Evolutionary conservation across 1,140 invertebrate genomes (phyloP), one percentile per base, ranked within the genome.

Genomic region (Leguminivora glycinivorella): DNA sequence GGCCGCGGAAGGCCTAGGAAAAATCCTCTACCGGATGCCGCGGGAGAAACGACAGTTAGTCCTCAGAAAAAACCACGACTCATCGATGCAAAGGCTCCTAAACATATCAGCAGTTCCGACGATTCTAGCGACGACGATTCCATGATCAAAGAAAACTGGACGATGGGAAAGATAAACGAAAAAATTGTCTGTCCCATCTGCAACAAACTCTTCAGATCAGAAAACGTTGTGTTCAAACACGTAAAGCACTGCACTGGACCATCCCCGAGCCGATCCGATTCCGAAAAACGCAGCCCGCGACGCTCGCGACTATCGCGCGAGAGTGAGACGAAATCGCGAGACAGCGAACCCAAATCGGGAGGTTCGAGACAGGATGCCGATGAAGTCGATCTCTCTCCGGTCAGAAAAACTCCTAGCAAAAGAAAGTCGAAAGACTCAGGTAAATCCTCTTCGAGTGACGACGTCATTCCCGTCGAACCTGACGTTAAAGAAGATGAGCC

Each of bases 181-280:
- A 89, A 90, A 69, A 91, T 91, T 47, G 82, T 91, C 24, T 92
- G 92, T 72, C 92, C 92, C 26, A 92, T 92, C 70, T 92, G 92
- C 69, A 87, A 83, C 34, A 92, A 92, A 81, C 74, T 91, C 14
- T 92, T 92, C 72, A 79, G 92, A 67, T 89, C 89, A 52, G 86
- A 92, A 76, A 92, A 92, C 79, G 91, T 92, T 34, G 85, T 92
- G 26, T 90, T 91, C 72, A 92, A 92, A 82, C 92, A 92, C 72
- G 92, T 92, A 1, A 92, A 92, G 74, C 92, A 92, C 81, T 92
- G 92, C 70, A 87, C 88, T 1, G 92, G 90, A 1, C 87, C 87
- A 12, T 91, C 90, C 4, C 85, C 86, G 4, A 90, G 80, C 72
- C 79, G 85, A 73, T 87, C 88, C 63, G 89, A 89, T 56, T 87